A percentile compares a stretch with the other conserved stretches of the same genome.
Evolutionary conservation across 1,140 invertebrate genomes (phyloP).

Genomic region (Apis florea): DNA sequence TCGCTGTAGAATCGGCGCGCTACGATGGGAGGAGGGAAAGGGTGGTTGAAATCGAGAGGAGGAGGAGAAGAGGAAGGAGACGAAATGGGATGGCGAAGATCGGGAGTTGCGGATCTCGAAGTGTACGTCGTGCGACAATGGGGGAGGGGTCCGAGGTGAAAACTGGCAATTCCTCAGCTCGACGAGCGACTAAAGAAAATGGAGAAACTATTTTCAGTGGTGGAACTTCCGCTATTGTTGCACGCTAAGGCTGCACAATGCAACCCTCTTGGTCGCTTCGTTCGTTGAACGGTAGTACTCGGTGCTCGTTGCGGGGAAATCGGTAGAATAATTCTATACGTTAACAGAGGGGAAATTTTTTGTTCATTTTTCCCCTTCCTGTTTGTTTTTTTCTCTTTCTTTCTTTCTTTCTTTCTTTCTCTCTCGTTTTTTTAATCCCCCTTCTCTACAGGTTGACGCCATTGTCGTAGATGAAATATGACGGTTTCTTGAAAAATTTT

Average conservation of each 20-base stretch:
- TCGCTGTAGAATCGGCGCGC: background rate
- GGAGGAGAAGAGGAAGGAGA: background rate
- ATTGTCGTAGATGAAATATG: constrained; percentile 40
- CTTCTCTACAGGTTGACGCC: background rate
- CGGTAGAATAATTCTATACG: constrained; percentile 43
- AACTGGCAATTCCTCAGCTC: constrained; percentile 67
- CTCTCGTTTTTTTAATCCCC: background rate
- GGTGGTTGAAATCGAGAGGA: constrained; percentile 12
- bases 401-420: background rate
- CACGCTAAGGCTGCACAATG: constrained; percentile 50
- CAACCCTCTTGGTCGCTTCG: constrained; percentile 30
- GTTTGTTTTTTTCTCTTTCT: background rate
- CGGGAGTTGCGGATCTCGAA: constrained; percentile 51
- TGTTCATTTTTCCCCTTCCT: background rate
- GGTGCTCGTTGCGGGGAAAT: constrained; percentile 17
- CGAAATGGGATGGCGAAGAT: constrained; percentile 53
- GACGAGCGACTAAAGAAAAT: constrained; percentile 64
- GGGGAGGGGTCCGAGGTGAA: constrained; percentile 38
- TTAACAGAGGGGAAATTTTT: background rate
- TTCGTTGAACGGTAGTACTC: constrained; percentile 17
- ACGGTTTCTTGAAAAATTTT: constrained; percentile 51
- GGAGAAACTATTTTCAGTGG: constrained; percentile 71
- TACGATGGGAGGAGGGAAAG: background rate
- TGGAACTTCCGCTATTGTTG: constrained; percentile 59
- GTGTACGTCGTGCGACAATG: constrained; percentile 55